These are phyloP conservation scores for Bostrychus sinensis DNA, from an alignment of 2,113 vertebrate species.

Conservation along the genomic window DNA sequence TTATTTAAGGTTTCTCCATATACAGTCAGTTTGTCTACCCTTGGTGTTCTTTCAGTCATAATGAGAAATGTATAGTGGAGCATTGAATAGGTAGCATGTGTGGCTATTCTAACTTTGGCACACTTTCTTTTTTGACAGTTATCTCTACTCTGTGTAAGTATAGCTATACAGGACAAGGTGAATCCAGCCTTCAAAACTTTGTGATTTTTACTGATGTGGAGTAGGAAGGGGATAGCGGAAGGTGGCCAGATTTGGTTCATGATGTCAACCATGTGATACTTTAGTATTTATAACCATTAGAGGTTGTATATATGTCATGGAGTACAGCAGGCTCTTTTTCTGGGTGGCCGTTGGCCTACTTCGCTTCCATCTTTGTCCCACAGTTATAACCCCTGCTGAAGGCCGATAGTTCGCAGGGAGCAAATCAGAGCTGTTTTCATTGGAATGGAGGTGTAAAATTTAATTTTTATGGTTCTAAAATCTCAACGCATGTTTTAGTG, in stretches of 20 bases:
- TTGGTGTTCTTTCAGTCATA: background rate
- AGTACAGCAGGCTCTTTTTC: slow-evolving; percentile 63
- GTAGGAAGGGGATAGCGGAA: slow-evolving; percentile 67
- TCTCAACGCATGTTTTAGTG: no score
- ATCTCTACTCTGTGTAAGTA: slow-evolving; percentile 37
- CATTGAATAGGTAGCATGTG: slow-evolving; percentile 18
- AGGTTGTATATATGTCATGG: slow-evolving; percentile 66
- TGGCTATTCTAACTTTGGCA: slow-evolving; percentile 38
- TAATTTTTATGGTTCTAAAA: no score
- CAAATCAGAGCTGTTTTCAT: no score
- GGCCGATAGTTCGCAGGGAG: background rate
- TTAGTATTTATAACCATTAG: slow-evolving; percentile 79
- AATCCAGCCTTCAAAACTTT: slow-evolving; percentile 77
- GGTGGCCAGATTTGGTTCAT: slow-evolving; percentile 71
- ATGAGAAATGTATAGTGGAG: slow-evolving; percentile 20
- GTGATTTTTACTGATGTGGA: slow-evolving; percentile 57
- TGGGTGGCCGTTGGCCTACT: slow-evolving; percentile 71
- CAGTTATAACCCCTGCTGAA: slow-evolving; percentile 52
- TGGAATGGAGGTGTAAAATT: no score
- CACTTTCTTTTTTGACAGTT: slow-evolving; percentile 52
- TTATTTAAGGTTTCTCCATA: no score
- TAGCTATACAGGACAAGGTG: slow-evolving; percentile 75
- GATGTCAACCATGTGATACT: slow-evolving; percentile 68
- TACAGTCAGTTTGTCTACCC: no score
- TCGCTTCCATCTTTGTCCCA: slow-evolving; percentile 61